These are phyloP conservation scores for Nematopogon swammerdamellus DNA, from an alignment of 2,888 invertebrate genomes.

Conservation along the genomic window DNA sequence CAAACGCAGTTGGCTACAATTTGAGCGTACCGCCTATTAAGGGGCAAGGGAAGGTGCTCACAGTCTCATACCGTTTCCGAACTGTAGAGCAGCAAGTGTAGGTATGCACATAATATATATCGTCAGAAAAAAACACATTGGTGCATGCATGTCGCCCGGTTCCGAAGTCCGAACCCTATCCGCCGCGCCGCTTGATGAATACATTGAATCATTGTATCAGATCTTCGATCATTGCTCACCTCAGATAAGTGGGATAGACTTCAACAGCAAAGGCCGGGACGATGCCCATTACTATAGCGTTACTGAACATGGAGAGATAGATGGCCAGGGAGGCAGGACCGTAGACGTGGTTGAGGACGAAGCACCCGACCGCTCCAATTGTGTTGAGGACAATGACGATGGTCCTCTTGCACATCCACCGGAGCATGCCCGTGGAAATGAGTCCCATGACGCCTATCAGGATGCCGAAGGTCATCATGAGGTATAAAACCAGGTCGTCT, in stretches of 20 bases:
- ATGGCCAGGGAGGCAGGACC: conserved; percentile 45
- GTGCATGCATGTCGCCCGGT: too few relatives aligned
- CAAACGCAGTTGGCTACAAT: too few relatives aligned
- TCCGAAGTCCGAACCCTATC: too few relatives aligned
- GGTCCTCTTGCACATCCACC: conserved; percentile 23
- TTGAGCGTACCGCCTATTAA: too few relatives aligned
- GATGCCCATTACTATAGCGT: conserved; percentile 26
- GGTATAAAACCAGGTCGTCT: not conserved
- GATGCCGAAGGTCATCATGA: not conserved
- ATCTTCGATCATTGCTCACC: conserved; percentile 3
- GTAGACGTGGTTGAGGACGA: conserved; percentile 45
- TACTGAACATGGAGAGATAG: conserved; percentile 21
- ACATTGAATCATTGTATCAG: too few relatives aligned
- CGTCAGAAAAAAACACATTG: too few relatives aligned
- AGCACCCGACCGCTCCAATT: conserved; percentile 37
- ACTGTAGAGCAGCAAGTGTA: conserved; percentile 42
- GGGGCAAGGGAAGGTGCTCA: too few relatives aligned
- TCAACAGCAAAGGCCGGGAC: conserved; percentile 31
- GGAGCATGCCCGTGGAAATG: not conserved
- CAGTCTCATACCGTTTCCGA: too few relatives aligned
- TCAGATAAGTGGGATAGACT: conserved; percentile 30
- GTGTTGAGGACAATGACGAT: conserved; percentile 28
- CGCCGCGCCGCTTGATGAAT: too few relatives aligned
- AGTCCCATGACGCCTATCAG: conserved; percentile 2
- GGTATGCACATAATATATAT: too few relatives aligned